Evolutionary conservation across 2,797 vertebrate species (phyloP).

Genomic region (Diglossa cyanea): DNA sequence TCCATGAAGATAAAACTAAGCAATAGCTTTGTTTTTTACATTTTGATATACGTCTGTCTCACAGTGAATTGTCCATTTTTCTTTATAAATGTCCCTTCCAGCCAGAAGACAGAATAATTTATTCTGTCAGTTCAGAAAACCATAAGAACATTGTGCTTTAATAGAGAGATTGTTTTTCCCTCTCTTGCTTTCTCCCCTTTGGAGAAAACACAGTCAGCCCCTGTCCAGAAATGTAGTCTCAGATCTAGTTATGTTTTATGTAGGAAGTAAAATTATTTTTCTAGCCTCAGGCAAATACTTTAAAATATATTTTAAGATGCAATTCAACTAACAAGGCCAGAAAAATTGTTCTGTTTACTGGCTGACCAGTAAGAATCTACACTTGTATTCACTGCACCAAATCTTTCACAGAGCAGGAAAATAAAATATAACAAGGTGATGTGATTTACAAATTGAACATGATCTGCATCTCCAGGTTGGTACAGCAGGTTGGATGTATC

Average conservation of each 20-base stretch:
- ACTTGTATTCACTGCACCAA: background rate
- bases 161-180: background rate
- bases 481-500: background rate
- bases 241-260: background rate
- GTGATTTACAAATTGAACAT: background rate
- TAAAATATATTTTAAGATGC: background rate
- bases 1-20: background rate
- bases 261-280: conserved; percentile 3
- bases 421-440: background rate
- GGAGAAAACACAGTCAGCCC: background rate
- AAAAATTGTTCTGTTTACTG: background rate
- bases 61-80: background rate
- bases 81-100: background rate
- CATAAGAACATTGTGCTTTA: background rate
- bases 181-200: background rate
- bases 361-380: background rate
- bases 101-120: background rate
- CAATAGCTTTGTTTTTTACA: too few relatives aligned
- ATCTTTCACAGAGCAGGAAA: background rate
- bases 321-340: background rate
- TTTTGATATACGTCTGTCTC: background rate
- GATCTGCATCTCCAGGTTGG: background rate
- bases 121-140: background rate
- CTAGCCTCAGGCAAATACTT: background rate
- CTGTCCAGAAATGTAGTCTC: background rate